phyloP scores from a whole-genome alignment of 2,888 invertebrate genomes.

The Athalia rosae region DNA sequence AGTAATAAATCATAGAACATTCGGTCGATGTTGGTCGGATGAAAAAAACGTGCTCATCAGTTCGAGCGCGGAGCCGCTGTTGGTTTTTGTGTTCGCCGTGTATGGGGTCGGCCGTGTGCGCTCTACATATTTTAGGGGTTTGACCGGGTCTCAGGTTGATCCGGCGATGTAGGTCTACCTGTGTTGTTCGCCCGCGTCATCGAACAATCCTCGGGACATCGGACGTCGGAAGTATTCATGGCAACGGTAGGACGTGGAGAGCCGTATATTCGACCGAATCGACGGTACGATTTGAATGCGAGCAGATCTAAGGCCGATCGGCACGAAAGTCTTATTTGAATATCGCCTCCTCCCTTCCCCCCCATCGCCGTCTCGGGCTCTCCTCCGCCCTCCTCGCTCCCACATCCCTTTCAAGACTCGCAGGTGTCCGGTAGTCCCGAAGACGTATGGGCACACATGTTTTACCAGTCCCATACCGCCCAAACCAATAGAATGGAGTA shows the following conservation, averaged over 20 bases:
- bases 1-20: too few species aligned
- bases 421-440: constrained; percentile 46
- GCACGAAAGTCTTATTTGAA: constrained; percentile 46
- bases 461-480: constrained; percentile 38
- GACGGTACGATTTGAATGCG: constrained; percentile 41
- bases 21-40: too few species aligned
- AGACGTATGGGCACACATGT: constrained; percentile 44
- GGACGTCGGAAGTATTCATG: constrained; percentile 41
- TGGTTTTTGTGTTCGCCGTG: too few species aligned
- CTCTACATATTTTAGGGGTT: neutral
- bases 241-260: constrained; percentile 19
- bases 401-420: constrained; percentile 44
- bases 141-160: neutral
- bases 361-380: neutral
- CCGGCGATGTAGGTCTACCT: constrained; percentile 1
- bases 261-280: constrained; percentile 35
- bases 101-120: neutral
- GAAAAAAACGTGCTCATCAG: too few species aligned
- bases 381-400: constrained; percentile 10
- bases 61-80: too few species aligned
- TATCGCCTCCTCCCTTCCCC: constrained; percentile 36
- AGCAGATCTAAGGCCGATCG: constrained; percentile 58
- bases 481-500: constrained; percentile 44
- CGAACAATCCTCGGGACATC: constrained; percentile 27
- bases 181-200: neutral